These are phyloP conservation scores for Halictus quadricinctus DNA, from an alignment of 2,888 invertebrate genomes.

Conservation along the genomic window DNA sequence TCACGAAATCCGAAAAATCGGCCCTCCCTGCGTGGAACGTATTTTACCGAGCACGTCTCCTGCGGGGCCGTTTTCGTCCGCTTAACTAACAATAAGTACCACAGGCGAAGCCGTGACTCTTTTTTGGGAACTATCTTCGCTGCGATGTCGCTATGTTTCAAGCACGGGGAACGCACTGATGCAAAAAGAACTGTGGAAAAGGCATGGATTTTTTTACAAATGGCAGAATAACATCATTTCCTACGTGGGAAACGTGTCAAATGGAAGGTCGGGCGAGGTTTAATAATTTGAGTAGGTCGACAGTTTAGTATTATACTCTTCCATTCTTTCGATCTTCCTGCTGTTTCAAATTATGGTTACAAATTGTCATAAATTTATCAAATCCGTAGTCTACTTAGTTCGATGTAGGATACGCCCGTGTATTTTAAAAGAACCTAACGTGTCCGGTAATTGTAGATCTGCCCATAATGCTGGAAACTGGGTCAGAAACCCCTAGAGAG, in stretches of 20 bases:
- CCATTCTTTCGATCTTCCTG: background rate
- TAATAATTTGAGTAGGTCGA: background rate
- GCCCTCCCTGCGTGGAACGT: slow-evolving; percentile 24
- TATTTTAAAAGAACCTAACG: background rate
- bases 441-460: background rate
- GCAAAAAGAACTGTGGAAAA: background rate
- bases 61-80: slow-evolving; percentile 5
- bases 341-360: background rate
- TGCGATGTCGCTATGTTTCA: too few relatives aligned
- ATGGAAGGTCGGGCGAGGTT: too few relatives aligned
- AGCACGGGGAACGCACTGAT: too few relatives aligned
- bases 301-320: background rate
- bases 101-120: slow-evolving; percentile 47
- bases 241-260: too few relatives aligned
- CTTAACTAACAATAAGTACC: background rate
- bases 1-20: background rate
- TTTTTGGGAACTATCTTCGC: slow-evolving; percentile 30
- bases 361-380: background rate
- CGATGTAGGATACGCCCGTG: background rate
- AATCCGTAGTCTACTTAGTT: background rate
- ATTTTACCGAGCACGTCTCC: slow-evolving; percentile 14
- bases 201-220: background rate
- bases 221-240: too few relatives aligned
- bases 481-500: background rate
- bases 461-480: background rate